phyloP scores from a whole-genome alignment of 2,888 invertebrate species.

The Carpatolechia fugitivella region DNA sequence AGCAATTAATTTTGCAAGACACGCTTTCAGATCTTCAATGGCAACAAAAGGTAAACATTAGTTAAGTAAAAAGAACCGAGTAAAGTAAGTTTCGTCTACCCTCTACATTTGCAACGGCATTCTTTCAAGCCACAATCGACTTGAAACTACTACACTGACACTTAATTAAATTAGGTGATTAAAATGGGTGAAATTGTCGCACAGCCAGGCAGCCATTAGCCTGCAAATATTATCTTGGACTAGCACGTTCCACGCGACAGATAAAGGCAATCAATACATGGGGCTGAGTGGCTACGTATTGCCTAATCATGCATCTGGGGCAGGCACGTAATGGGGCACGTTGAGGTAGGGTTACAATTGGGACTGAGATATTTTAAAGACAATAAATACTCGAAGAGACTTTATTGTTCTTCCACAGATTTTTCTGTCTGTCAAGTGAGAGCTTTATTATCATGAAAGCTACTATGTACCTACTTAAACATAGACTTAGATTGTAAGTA shows the following conservation, averaged over 20 bases:
- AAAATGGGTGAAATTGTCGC: background rate
- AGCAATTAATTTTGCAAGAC: no score
- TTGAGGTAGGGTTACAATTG: background rate
- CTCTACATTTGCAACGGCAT: background rate
- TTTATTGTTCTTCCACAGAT: no score
- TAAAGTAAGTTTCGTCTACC: background rate
- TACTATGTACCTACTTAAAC: no score
- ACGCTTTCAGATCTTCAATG: no score
- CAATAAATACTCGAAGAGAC: no score
- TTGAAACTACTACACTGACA: background rate
- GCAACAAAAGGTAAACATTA: background rate
- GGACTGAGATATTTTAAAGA: no score
- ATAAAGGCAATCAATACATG: constrained; percentile 66
- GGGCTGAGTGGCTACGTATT: constrained; percentile 47
- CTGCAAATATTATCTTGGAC: constrained; percentile 65
- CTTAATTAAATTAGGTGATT: no score
- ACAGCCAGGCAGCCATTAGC: constrained; percentile 30
- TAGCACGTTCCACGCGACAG: constrained; percentile 50
- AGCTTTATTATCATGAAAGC: no score
- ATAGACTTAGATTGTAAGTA: no score
- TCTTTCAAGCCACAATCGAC: background rate
- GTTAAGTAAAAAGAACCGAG: no score
- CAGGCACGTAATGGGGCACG: background rate
- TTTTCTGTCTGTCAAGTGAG: no score
- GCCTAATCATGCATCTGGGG: constrained; percentile 55